Evolutionary conservation across 1,140 invertebrate species (phyloP).

Genomic region (Drosophila leontia): DNA sequence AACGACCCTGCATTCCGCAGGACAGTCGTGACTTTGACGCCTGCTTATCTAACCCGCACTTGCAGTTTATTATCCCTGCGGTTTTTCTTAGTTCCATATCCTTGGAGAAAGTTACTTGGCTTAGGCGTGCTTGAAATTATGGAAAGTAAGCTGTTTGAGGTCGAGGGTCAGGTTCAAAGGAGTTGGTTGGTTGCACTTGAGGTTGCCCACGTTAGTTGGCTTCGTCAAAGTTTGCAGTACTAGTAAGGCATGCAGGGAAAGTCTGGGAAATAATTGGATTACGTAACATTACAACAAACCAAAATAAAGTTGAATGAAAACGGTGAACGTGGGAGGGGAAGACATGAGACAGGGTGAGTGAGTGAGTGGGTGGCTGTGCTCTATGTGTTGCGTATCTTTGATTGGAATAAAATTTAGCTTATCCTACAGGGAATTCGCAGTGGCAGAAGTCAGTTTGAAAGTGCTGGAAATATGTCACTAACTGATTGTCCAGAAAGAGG

Average conservation of each 20-base stretch:
- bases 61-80: slow-evolving; percentile 76
- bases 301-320: slow-evolving; percentile 32
- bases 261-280: slow-evolving; percentile 39
- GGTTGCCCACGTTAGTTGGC: slow-evolving; percentile 49
- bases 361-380: slow-evolving; percentile 12
- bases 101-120: slow-evolving; percentile 53
- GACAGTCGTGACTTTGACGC: slow-evolving; percentile 61
- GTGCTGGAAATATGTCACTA: slow-evolving; percentile 29
- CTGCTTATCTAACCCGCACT: slow-evolving; percentile 46
- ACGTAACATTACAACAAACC: slow-evolving; percentile 25
- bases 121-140: slow-evolving; percentile 74
- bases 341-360: slow-evolving; percentile 16
- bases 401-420: slow-evolving; percentile 49
- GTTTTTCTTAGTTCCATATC: slow-evolving; percentile 66
- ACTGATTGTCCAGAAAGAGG: slow-evolving; percentile 14
- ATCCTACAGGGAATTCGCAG: slow-evolving; percentile 40
- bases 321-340: slow-evolving; percentile 8
- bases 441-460: slow-evolving; percentile 16
- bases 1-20: slow-evolving; percentile 49
- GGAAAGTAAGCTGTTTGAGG: slow-evolving; percentile 65
- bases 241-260: slow-evolving; percentile 24
- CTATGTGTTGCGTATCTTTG: slow-evolving; percentile 33
- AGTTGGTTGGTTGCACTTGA: slow-evolving; percentile 11
- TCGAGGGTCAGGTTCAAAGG: slow-evolving; percentile 31
- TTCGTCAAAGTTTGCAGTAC: slow-evolving; percentile 31